Conservation (phyloP, 2,113 vertebrate genomes). For the Camelus bactrianus region DNA sequence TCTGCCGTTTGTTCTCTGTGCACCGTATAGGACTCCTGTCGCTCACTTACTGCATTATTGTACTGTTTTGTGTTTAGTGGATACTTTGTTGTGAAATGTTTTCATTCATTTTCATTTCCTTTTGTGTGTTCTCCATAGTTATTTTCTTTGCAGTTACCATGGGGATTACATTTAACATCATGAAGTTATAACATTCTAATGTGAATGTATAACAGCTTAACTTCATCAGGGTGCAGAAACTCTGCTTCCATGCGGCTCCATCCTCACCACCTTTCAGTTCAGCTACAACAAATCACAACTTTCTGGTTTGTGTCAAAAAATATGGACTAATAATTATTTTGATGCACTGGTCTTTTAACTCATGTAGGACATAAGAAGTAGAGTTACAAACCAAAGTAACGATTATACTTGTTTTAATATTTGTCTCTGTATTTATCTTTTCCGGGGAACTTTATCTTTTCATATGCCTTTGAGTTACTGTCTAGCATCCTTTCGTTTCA, state of each 20-base stretch:
- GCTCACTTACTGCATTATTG: neutral
- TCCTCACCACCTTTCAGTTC: neutral
- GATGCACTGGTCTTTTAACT: neutral
- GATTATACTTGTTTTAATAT: neutral
- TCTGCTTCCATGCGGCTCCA: neutral
- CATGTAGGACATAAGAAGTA: neutral
- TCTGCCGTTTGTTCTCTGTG: neutral
- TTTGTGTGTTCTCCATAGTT: neutral
- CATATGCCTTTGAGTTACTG: neutral
- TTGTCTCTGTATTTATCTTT: neutral
- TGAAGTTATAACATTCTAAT: neutral
- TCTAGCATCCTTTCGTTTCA: neutral
- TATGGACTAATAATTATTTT: neutral
- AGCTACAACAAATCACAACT: neutral
- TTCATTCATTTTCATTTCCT: neutral
- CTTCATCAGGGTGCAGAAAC: neutral
- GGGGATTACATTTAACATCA: neutral
- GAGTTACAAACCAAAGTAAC: neutral
- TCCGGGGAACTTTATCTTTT: neutral
- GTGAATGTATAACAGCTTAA: neutral
- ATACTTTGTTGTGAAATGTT: neutral
- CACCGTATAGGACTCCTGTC: neutral
- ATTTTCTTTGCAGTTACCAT: neutral
- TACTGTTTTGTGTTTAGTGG: neutral
- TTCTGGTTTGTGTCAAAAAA: neutral